These are phyloP conservation scores for Rhopalosiphum nymphaeae DNA, from an alignment of 2,888 invertebrate genomes.

Conservation along the genomic window DNA sequence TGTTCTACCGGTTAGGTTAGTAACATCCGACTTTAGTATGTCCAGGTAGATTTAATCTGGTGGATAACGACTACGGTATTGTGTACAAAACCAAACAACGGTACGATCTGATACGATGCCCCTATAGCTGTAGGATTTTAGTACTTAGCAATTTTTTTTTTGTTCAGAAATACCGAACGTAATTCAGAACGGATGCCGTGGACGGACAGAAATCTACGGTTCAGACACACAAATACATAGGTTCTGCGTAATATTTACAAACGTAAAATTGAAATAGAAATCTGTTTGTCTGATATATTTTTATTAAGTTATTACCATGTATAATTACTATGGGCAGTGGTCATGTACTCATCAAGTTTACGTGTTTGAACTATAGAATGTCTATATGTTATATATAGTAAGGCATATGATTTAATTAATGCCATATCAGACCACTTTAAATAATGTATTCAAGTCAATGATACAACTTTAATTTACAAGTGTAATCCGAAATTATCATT, in stretches of 20 bases:
- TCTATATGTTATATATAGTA: not conserved
- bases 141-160: too few relatives aligned
- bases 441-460: not conserved
- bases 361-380: not conserved
- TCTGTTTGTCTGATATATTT: not conserved
- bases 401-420: not conserved
- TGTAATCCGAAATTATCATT: not conserved
- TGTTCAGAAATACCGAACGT: too few relatives aligned
- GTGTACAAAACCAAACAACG: not conserved
- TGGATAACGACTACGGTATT: not conserved
- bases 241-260: not conserved
- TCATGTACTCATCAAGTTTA: not conserved
- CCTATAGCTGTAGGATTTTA: not conserved
- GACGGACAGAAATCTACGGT: not conserved
- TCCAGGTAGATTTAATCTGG: not conserved
- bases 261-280: not conserved
- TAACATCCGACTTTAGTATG: not conserved
- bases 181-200: accelerated
- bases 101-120: not conserved
- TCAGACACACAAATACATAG: not conserved
- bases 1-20: not conserved
- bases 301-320: not conserved
- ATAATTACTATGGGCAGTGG: not conserved
- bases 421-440: not conserved
- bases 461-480: not conserved